phyloP scores from a whole-genome alignment of 2,113 vertebrate genomes.

The Thinocorus orbignyianus region DNA sequence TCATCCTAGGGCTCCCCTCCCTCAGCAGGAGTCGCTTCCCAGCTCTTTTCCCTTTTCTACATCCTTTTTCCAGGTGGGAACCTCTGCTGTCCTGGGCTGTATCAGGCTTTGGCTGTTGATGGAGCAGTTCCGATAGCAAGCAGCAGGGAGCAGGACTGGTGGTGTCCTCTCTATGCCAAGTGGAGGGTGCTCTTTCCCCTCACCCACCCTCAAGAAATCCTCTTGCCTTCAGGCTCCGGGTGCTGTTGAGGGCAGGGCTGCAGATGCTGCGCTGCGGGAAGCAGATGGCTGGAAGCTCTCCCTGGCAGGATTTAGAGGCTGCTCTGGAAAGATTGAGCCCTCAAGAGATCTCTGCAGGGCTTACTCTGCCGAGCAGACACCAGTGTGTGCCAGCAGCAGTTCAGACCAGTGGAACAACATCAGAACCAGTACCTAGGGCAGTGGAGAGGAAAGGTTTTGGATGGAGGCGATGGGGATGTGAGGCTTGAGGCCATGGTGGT shows the following conservation, averaged over 20 bases:
- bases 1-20: too few species aligned
- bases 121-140: neutral
- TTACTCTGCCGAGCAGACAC: neutral
- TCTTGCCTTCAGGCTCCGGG: neutral
- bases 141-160: neutral
- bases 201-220: neutral
- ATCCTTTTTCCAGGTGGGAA: neutral
- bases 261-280: rapidly evolving
- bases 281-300: neutral
- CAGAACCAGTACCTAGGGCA: neutral
- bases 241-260: neutral
- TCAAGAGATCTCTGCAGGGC: neutral
- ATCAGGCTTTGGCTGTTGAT: neutral
- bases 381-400: neutral
- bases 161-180: neutral
- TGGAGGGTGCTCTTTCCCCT: neutral
- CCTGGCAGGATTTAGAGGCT: neutral
- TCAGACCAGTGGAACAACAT: neutral
- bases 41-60: neutral
- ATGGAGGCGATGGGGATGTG: neutral
- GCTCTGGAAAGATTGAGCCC: neutral
- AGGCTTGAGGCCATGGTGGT: neutral
- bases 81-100: neutral
- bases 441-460: neutral
- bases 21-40: too few species aligned